A percentile compares a stretch with the other conserved stretches of the same genome.
These are phyloP conservation scores for Urocitellus parryii DNA, from an alignment of 2,113 vertebrate species.

Conservation along the genomic window DNA sequence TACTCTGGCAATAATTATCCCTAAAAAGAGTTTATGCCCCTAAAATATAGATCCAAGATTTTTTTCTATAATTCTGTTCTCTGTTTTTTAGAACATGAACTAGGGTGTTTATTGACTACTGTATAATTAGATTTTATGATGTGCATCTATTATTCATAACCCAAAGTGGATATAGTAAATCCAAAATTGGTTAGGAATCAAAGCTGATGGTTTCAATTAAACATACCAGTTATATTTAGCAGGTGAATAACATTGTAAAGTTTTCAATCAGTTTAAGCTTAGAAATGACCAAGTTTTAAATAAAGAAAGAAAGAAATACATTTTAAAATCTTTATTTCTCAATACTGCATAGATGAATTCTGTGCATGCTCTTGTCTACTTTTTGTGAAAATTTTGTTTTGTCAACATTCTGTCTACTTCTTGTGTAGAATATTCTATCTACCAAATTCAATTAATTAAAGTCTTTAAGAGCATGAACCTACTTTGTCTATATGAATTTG, in stretches of 20 bases:
- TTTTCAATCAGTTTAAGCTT: not conserved
- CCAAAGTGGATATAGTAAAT: not conserved
- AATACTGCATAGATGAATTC: not conserved
- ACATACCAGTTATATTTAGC: not conserved
- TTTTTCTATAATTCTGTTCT: constrained; percentile 17
- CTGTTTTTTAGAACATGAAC: constrained; percentile 8
- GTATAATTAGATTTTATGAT: not conserved
- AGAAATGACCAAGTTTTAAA: not conserved
- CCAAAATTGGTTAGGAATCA: constrained; percentile 18
- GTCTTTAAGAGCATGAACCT: not conserved
- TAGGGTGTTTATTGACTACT: not conserved
- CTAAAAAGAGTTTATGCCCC: not conserved
- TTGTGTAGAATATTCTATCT: not conserved
- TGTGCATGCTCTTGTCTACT: not conserved
- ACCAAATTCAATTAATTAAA: not conserved
- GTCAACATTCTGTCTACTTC: not conserved
- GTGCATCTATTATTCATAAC: not conserved
- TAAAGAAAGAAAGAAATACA: not conserved
- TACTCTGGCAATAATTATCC: not conserved
- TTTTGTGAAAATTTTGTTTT: constrained; percentile 20
- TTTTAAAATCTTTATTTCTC: not conserved
- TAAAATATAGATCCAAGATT: not conserved
- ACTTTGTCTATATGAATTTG: not conserved
- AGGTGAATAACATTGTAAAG: constrained; percentile 3
- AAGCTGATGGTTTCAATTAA: constrained; percentile 44